Base-by-base conservation (phyloP, 2,888 invertebrate genomes). In the Parasteatoda lunata region DNA sequence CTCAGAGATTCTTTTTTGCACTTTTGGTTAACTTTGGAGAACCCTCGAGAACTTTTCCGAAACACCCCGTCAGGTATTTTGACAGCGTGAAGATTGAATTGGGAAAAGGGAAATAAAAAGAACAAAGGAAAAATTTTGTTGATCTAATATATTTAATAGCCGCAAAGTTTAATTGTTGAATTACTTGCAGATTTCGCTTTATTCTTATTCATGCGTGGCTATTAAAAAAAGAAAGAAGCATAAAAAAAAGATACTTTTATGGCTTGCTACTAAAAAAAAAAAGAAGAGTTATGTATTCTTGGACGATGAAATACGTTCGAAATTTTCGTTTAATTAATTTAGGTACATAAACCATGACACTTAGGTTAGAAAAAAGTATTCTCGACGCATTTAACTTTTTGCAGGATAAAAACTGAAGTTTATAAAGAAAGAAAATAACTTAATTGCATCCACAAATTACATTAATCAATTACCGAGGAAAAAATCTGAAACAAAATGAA, bases 61-160 rank as follows among this genome's bases (percentile, higher is more conserved):
- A 68, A 30, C 7, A n/a, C 13, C 59, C 15, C 45, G 51, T 11
- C 52, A 66, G 30, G 45, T 77, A 77, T 30, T 11, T 13, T 66
- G 69, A 69, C 69, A 69, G 45, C 65, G 8, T 64, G 45, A 45
- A 15, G 77, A 51, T 52, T 11, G 51, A 45, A n/a, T 5, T 30
- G 54, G 30, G 5, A 52, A 30, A n/a, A n/a, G 45, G 49, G 68
- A n/a, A n/a, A 76, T 47, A 64, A 54, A 54, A 66, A 66, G n/a
- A 66, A 66, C 3, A 66, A 66, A 66, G 30, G 30, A 15, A 30
- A 68, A 15, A 68, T 3, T 11, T 15, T 49, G 71, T 71, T 64
- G 72, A 79, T 79, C 70, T 71, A 79, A 72, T 79, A 64, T 64
- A 71, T 79, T 65, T 45, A 64, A 71, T 79, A 45, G 47, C 65